Evolutionary conservation across 2,797 vertebrate species (phyloP).

Genomic region (Danio kyathit): DNA sequence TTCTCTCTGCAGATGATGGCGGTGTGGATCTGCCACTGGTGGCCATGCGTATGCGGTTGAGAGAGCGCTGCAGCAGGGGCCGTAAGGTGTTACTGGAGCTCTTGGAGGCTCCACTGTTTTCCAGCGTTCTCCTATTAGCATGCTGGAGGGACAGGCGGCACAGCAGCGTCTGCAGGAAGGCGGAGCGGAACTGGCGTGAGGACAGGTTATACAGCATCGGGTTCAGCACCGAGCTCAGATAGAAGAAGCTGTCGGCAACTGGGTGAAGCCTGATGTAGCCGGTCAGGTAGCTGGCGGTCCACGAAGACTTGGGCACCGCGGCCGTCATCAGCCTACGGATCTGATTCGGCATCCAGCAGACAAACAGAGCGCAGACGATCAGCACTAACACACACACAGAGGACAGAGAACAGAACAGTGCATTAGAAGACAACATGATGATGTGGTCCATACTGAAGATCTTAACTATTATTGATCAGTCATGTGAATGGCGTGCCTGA

Average conservation of each 20-base stretch:
- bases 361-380: constrained; percentile 86
- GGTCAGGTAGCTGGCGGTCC: constrained; percentile 84
- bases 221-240: constrained; percentile 95
- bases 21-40: background rate
- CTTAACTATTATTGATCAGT: too few species aligned
- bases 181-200: constrained; percentile 89
- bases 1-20: background rate
- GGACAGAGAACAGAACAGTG: background rate
- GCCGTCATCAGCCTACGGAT: constrained; percentile 90
- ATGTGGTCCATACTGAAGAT: too few species aligned
- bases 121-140: constrained; percentile 80
- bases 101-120: constrained; percentile 11
- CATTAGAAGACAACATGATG: background rate
- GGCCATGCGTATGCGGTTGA: constrained; percentile 49
- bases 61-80: constrained; percentile 77
- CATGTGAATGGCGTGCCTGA: too few species aligned
- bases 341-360: constrained; percentile 96
- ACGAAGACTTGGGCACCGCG: constrained; percentile 82
- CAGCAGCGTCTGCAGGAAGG: constrained; percentile 89
- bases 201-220: constrained; percentile 95
- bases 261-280: constrained; percentile 86
- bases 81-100: constrained; percentile 70
- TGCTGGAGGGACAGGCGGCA: constrained; percentile 87
- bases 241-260: constrained; percentile 91
- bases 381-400: constrained; percentile 77